Percentiles rank a stretch among this genome's conserved stretches.
Evolutionary conservation across 2,113 vertebrate species (phyloP).

Genomic region (Podarcis muralis): DNA sequence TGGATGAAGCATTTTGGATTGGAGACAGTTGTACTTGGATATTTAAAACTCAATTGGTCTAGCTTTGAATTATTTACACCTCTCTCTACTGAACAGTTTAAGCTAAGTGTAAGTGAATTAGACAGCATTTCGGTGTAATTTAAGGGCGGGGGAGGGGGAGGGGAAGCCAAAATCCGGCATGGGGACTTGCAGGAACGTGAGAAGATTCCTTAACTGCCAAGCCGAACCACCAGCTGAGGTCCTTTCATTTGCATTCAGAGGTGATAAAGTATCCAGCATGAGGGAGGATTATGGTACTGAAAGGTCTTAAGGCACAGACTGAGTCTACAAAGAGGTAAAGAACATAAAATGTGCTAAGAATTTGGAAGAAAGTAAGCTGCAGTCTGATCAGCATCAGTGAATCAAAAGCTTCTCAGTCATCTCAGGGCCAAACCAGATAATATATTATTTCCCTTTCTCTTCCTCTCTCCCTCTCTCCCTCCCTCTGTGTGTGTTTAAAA

Average conservation of each 20-base stretch:
- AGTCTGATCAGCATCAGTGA: slow-evolving; percentile 38
- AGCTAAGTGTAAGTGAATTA: slow-evolving; percentile 34
- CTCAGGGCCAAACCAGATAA: slow-evolving; percentile 2
- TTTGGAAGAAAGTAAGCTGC: slow-evolving; percentile 40
- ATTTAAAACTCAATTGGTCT: not conserved
- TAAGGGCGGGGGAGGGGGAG: not conserved
- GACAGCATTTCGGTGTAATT: not conserved
- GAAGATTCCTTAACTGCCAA: slow-evolving; percentile 33
- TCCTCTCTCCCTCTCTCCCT: rapidly evolving
- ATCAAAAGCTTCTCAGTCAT: slow-evolving; percentile 40
- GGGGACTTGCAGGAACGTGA: not conserved
- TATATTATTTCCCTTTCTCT: not conserved
- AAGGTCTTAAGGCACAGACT: slow-evolving; percentile 36
- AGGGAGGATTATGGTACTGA: slow-evolving; percentile 53
- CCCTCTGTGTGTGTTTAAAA: too few relatives aligned
- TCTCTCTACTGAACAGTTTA: slow-evolving; percentile 20
- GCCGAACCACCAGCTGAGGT: slow-evolving; percentile 41
- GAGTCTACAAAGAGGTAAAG: slow-evolving; percentile 46
- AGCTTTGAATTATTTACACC: slow-evolving; percentile 13
- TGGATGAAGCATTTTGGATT: not conserved
- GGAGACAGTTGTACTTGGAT: slow-evolving; percentile 6
- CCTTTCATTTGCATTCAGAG: slow-evolving; percentile 53
- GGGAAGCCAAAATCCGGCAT: not conserved
- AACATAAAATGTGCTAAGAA: slow-evolving; percentile 24
- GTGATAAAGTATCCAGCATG: slow-evolving; percentile 37